A percentile compares a stretch with the other conserved stretches of the same genome.
Conservation (phyloP, 2,888 invertebrate genomes). For the Tipula helvola region DNA sequence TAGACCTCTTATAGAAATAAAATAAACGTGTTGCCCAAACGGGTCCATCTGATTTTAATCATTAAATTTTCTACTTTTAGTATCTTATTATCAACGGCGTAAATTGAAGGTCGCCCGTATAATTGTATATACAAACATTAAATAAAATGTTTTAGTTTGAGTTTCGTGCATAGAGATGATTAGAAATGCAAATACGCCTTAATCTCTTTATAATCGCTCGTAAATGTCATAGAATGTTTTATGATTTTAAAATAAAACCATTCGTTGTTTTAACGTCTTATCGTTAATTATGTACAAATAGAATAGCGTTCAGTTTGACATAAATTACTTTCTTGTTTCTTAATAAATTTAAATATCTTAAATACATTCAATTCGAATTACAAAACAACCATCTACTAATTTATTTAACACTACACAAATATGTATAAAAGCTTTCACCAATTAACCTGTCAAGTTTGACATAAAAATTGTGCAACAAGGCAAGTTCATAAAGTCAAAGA, state of each 20-base stretch:
- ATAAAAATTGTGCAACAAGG: background rate
- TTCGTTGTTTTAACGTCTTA: background rate
- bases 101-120: background rate
- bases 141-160: background rate
- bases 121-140: background rate
- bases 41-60: too few relatives aligned
- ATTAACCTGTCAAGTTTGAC: background rate
- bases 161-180: background rate
- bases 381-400: background rate
- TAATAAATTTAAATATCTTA: too few relatives aligned
- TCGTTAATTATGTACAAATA: background rate
- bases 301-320: background rate
- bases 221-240: background rate
- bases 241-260: background rate
- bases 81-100: too few relatives aligned
- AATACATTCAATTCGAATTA: background rate
- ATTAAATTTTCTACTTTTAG: too few relatives aligned
- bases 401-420: background rate
- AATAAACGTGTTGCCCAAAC: too few relatives aligned
- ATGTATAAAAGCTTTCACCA: background rate
- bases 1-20: too few relatives aligned
- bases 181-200: background rate
- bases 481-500: background rate
- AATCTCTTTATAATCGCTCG: background rate
- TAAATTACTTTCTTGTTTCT: too few relatives aligned